Percentiles rank a stretch among this genome's conserved stretches.
phyloP scores from a whole-genome alignment of 2,797 vertebrate species.

The Mus minutoides region DNA sequence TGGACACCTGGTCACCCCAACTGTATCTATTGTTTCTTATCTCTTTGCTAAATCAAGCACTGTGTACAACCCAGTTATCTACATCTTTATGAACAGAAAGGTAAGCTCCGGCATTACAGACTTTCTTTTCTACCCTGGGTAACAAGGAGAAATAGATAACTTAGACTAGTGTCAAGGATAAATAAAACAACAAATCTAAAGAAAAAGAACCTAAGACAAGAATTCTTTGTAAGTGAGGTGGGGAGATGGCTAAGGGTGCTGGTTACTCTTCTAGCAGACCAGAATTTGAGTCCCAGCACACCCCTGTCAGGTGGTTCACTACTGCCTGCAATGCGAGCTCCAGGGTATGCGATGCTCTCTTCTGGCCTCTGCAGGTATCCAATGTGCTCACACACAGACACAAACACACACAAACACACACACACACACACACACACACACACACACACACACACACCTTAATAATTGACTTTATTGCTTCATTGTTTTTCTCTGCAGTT shows the following conservation, averaged over 20 bases:
- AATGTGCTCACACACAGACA: background rate
- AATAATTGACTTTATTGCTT: background rate
- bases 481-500: conserved; percentile 87
- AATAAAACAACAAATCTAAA: background rate
- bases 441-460: background rate
- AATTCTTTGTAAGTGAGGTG: background rate
- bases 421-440: background rate
- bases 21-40: conserved; percentile 92
- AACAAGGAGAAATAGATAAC: background rate
- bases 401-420: background rate
- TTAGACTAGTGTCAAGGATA: background rate
- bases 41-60: conserved; percentile 96
- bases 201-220: background rate
- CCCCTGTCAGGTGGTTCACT: background rate
- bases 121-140: background rate
- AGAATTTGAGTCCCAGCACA: background rate
- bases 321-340: background rate
- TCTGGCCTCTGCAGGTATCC: background rate
- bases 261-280: background rate
- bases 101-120: conserved; percentile 82
- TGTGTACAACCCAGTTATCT: conserved; percentile 95
- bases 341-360: background rate
- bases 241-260: background rate
- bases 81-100: conserved; percentile 96
- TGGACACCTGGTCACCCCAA: conserved; percentile 91